Evolutionary conservation across 2,888 invertebrate genomes (phyloP).

Genomic region (Chydorus sphaericus): DNA sequence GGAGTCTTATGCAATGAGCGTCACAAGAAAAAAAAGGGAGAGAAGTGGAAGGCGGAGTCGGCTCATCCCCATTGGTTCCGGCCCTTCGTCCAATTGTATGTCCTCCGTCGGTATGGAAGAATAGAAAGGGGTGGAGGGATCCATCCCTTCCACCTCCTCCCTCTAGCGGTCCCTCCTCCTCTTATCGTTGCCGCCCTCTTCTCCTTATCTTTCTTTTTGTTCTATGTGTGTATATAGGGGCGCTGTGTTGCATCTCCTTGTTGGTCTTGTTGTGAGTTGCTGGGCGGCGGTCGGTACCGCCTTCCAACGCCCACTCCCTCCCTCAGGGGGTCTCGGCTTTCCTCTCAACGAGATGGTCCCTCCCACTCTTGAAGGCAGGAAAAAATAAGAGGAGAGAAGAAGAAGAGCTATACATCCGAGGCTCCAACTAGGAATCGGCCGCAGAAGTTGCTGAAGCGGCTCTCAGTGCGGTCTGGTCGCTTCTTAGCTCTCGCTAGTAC

Average conservation of each 20-base stretch:
- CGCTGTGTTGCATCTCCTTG: background rate
- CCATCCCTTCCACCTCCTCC: background rate
- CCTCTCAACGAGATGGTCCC: too few relatives aligned
- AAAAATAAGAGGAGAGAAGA: too few relatives aligned
- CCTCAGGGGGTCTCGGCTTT: background rate
- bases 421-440: background rate
- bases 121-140: background rate
- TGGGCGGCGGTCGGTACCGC: background rate
- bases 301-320: background rate
- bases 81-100: slow-evolving; percentile 7
- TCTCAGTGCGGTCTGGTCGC: background rate
- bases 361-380: too few relatives aligned
- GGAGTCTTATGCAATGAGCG: background rate
- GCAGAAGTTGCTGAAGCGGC: slow-evolving; percentile 3
- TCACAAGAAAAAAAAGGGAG: background rate
- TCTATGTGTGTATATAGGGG: background rate
- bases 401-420: background rate
- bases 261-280: background rate
- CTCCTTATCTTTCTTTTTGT: background rate
- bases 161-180: background rate
- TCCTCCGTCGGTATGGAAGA: too few relatives aligned
- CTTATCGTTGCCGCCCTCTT: too few relatives aligned
- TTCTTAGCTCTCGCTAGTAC: background rate
- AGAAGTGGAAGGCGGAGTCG: background rate
- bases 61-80: background rate